A percentile compares a stretch with the other conserved stretches of the same genome.
Evolutionary conservation across 2,113 vertebrate genomes (phyloP).

Genomic region (Morone saxatilis): DNA sequence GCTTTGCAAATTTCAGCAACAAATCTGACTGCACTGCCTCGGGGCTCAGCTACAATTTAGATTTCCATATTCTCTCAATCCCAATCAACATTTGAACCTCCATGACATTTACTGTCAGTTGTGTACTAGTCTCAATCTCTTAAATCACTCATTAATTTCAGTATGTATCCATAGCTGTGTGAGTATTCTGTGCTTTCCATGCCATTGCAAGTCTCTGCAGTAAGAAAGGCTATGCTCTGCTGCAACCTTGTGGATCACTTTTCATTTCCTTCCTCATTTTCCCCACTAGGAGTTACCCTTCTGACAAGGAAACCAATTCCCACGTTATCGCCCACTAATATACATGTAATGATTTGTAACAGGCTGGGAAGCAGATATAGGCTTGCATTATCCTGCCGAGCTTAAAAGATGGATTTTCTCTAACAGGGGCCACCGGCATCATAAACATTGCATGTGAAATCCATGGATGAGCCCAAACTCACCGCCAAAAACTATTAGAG

Average conservation of each 20-base stretch:
- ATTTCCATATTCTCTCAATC: constrained; percentile 50
- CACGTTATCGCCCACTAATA: constrained; percentile 65
- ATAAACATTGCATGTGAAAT: constrained; percentile 63
- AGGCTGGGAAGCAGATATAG: constrained; percentile 44
- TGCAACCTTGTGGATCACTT: constrained; percentile 55
- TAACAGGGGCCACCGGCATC: constrained; percentile 1
- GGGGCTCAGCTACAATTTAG: constrained; percentile 34
- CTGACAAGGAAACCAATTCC: constrained; percentile 68
- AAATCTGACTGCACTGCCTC: constrained; percentile 38
- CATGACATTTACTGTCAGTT: constrained; percentile 24
- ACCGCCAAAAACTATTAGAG: constrained; percentile 65
- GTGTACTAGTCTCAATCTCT: constrained; percentile 27
- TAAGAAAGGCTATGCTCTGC: constrained; percentile 29
- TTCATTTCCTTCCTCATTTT: constrained; percentile 68
- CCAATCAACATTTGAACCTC: constrained; percentile 47
- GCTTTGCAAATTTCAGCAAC: constrained; percentile 59
- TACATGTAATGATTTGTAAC: constrained; percentile 71
- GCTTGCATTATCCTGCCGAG: constrained; percentile 52
- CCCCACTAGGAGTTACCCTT: constrained; percentile 60
- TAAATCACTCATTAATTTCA: constrained; percentile 28
- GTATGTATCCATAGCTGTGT: constrained; percentile 6
- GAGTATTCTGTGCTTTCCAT: constrained; percentile 10
- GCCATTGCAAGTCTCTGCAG: constrained; percentile 39
- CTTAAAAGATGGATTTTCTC: constrained; percentile 53
- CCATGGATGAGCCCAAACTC: constrained; percentile 45